These are phyloP conservation scores for Pteromalus puparum DNA, from an alignment of 1,140 invertebrate genomes.

Conservation along the genomic window DNA sequence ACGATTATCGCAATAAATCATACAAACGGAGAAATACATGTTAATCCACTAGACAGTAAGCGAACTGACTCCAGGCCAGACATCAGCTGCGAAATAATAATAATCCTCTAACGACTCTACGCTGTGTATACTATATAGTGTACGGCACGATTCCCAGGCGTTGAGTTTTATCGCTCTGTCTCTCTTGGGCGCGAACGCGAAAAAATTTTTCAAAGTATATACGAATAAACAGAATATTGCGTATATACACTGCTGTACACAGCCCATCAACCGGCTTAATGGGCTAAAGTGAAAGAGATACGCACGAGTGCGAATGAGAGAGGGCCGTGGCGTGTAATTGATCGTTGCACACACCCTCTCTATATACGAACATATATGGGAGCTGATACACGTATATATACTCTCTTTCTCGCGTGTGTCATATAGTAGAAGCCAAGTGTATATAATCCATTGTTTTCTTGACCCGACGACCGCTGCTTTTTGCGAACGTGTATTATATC, in stretches of 20 bases:
- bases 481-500: background rate
- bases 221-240: background rate
- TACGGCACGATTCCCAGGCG: background rate
- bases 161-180: background rate
- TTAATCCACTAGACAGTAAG: background rate
- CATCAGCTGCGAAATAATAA: too few relatives aligned
- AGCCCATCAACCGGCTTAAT: conserved; percentile 34
- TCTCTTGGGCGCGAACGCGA: background rate
- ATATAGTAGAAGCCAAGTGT: conserved; percentile 24
- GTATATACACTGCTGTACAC: background rate
- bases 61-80: too few relatives aligned
- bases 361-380: background rate
- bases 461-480: conserved; percentile 26
- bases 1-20: background rate
- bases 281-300: conserved; percentile 46
- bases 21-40: background rate
- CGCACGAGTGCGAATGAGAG: conserved; percentile 8
- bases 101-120: background rate
- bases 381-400: background rate
- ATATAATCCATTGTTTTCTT: conserved; percentile 55
- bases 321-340: conserved; percentile 48
- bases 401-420: background rate
- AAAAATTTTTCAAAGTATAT: background rate
- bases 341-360: conserved; percentile 5
- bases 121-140: background rate